Evolutionary conservation across 1,140 invertebrate genomes (phyloP), one percentile per base, ranked within the genome.

Genomic region (Chironomus tepperi): DNA sequence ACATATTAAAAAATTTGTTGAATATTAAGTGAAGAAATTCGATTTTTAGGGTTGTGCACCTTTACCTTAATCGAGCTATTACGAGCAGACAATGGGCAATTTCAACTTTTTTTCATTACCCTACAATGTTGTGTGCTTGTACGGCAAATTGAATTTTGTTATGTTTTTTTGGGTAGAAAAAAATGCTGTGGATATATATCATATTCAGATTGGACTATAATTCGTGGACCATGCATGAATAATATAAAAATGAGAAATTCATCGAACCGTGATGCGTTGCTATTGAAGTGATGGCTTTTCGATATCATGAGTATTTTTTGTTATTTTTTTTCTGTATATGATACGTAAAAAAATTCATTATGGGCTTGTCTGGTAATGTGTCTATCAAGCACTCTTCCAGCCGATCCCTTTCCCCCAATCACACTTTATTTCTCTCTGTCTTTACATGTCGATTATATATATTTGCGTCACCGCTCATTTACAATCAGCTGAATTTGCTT

Each of bases 241-340:
- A 21, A 70, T 19, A 70, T 70, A 70, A 70, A 70, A 70, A 70
- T 70, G 65, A 70, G 65, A 70, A 70, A 70, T 19, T 70, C 65
- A 70, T 19, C 65, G 65, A 70, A 70, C 65, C 65, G 65, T 70
- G 65, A 70, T 70, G 47, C 47, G 65, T 70, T 70, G 16, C 65
- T 21, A 70, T 70, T 70, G 16, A 70, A 70, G 65, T 18, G 65
- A 70, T 70, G 65, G 65, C 18, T 70, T 70, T 70, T 70, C 65
- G 65, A 70, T 70, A 70, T 19, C 65, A 70, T 70, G 65, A 18
- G 9, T 70, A 16, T 18, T 19, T n/a, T n/a, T 18, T 18, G 65
- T 19, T 57, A 19, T 70, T 70, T 70, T 70, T 16, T 70, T 19
- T 70, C 47, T 57, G 47, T 57, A 57, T 34, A 34, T 34, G 24